These are phyloP conservation scores for Sciurus vulgaris DNA, from an alignment of 2,797 vertebrate species.

Conservation along the genomic window DNA sequence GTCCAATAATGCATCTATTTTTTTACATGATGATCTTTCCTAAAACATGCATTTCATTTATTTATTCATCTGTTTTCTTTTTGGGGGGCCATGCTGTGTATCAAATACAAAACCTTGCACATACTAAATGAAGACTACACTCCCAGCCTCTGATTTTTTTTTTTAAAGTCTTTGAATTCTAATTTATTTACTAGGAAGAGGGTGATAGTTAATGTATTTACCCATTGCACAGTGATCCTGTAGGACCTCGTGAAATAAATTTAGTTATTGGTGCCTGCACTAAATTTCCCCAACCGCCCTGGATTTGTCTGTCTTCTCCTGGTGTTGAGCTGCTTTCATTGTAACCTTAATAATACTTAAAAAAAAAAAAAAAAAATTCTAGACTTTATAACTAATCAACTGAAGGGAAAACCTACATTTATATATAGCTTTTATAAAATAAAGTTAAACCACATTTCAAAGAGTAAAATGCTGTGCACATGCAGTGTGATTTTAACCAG, in stretches of 20 bases:
- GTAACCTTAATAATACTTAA: not conserved
- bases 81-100: not conserved
- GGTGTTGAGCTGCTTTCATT: not conserved
- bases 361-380: conserved; percentile 41
- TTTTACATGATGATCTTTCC: conserved; percentile 5
- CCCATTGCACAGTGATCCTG: not conserved
- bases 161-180: not conserved
- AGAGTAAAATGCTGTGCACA: not conserved
- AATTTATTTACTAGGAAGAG: conserved; percentile 7
- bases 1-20: not conserved
- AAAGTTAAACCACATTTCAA: conserved; percentile 25
- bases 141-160: not conserved
- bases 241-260: conserved; percentile 14
- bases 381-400: conserved; percentile 2
- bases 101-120: not conserved
- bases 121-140: not conserved
- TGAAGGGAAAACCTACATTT: not conserved
- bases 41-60: conserved; percentile 31
- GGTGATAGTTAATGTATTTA: conserved; percentile 1
- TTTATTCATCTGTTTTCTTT: not conserved
- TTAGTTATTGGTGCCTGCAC: not conserved
- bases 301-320: not conserved
- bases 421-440: not conserved
- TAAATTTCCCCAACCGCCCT: not conserved
- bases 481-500: conserved; percentile 56